Evolutionary conservation across 2,113 vertebrate species (phyloP), one percentile per base, ranked within the genome.

Genomic region (Larimichthys polyactis): DNA sequence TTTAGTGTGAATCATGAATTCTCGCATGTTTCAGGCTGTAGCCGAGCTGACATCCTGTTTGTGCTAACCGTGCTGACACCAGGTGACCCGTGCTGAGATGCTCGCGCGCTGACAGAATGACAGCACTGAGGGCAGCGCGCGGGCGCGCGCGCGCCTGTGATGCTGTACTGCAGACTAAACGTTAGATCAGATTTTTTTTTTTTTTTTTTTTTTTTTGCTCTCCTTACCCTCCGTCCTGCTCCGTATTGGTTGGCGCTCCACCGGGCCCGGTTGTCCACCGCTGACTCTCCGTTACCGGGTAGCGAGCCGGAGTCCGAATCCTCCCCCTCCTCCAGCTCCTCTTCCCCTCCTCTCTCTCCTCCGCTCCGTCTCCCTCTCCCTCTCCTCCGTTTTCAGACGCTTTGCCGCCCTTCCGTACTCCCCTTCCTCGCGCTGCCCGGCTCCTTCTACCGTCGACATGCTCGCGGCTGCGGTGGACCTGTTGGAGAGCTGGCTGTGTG

Each of bases 301-400:
- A 90, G 74, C 40, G 85, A 91, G 2, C 87, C 87, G 11, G 85
- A 79, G 83, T 91, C 92, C 52, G 89, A 90, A 19, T 93, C 92
- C 71, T 91, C 90, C 12, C 90, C 90, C 27, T 90, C 86, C 79
- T 91, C 91, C 76, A 91, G 86, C 55, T 91, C 89, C 73, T 90
- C 89, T 55, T 78, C 87, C 55, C 87, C 55, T 83, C 81, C 77
- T 84, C 76, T 15, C 78, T 22, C 67, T 79, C 74, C 60, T 78
- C 82, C 46, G 44, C 75, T 83, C 79, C 12, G 32, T 29, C 80
- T 88, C 80, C 48, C 71, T 64, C 20, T 85, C 83, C 72, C 71
- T 64, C 20, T 85, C 83, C 72, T 89, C 89, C 49, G 87, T 91
- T 51, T 90, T 90, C 29, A 77, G 89, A 60, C 91, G 69, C 55